Conservation (phyloP, 2,113 vertebrate genomes). For the Lutjanus erythropterus region DNA sequence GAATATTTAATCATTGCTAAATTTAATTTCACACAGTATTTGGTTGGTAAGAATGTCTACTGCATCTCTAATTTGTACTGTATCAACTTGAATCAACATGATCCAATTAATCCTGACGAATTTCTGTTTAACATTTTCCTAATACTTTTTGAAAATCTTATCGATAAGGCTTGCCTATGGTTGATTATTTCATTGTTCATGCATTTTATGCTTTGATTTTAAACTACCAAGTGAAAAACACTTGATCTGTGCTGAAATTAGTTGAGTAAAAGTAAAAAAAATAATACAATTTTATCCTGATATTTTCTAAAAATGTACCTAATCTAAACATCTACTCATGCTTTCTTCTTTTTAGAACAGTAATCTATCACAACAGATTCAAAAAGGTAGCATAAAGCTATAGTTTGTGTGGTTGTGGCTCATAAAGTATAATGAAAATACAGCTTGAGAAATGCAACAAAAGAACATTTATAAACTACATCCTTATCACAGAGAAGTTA, state of each 20-base stretch:
- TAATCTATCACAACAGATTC: background rate
- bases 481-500: background rate
- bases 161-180: background rate
- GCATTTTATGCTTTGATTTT: too few relatives aligned
- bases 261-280: too few relatives aligned
- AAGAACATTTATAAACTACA: background rate
- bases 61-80: background rate
- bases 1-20: background rate
- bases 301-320: too few relatives aligned
- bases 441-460: background rate
- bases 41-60: background rate
- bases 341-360: background rate
- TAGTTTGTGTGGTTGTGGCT: background rate
- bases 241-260: too few relatives aligned
- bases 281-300: too few relatives aligned
- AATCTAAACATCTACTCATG: too few relatives aligned
- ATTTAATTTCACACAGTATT: background rate
- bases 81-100: background rate
- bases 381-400: background rate
- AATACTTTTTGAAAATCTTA: background rate
- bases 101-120: background rate
- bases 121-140: background rate
- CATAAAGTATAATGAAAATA: background rate
- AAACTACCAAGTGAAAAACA: too few relatives aligned
- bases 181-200: background rate